Evolutionary conservation across 2,888 invertebrate genomes (phyloP).

Genomic region (Euproctis similis): DNA sequence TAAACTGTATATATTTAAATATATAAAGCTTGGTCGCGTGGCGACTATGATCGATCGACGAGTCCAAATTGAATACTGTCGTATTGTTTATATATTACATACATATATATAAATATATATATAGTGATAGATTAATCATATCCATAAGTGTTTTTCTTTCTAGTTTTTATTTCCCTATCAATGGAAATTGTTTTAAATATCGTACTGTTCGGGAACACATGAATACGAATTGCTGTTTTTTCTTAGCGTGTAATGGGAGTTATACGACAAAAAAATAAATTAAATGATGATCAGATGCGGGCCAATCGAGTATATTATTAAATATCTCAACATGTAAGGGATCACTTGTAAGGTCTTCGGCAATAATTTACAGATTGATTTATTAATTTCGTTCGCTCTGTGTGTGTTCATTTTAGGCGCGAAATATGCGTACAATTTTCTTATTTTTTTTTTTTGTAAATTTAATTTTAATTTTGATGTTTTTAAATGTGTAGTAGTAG

Average conservation of each 20-base stretch:
- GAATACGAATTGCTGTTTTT: conserved; percentile 42
- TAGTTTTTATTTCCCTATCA: conserved; percentile 45
- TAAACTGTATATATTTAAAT: conserved; percentile 41
- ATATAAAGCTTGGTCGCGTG: conserved; percentile 48
- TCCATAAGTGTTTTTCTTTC: conserved; percentile 63
- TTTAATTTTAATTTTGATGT: conserved; percentile 30
- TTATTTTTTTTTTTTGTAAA: conserved; percentile 22
- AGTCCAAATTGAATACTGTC: conserved; percentile 22
- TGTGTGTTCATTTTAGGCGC: conserved; percentile 28
- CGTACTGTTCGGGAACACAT: conserved; percentile 47
- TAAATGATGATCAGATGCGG: conserved; percentile 49
- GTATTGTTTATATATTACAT: too few relatives aligned
- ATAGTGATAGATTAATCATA: conserved; percentile 68
- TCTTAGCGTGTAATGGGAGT: conserved; percentile 36
- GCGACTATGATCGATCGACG: conserved; percentile 39
- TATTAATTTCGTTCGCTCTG: too few relatives aligned
- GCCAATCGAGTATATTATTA: conserved; percentile 61
- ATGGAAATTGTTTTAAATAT: conserved; percentile 39
- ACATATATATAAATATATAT: conserved; percentile 17
- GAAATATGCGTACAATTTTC: conserved; percentile 22
- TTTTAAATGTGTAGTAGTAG: too few relatives aligned
- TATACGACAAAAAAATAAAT: conserved; percentile 37
- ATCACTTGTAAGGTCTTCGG: conserved; percentile 59
- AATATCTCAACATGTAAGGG: conserved; percentile 63
- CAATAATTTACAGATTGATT: conserved; percentile 43